Percentiles rank a stretch among this genome's conserved stretches.
Evolutionary conservation across 2,888 invertebrate species (phyloP).

Genomic region (Theodoxus fluviatilis): DNA sequence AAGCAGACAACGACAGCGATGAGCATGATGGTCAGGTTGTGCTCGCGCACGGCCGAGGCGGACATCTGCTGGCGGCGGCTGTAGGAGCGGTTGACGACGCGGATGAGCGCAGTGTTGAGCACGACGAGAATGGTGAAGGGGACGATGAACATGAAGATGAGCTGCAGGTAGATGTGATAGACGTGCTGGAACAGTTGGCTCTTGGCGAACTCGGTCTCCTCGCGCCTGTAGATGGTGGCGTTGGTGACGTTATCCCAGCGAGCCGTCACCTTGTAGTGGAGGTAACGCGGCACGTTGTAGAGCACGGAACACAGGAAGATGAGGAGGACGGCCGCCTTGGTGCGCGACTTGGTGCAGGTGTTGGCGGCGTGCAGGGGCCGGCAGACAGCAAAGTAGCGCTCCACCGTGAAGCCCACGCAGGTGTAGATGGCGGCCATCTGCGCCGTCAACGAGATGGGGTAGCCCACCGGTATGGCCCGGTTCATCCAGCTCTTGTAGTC

Average conservation of each 20-base stretch:
- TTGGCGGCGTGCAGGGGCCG: conserved; percentile 84
- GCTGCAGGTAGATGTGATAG: conserved; percentile 60
- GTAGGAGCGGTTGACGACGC: conserved; percentile 53
- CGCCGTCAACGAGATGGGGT: conserved; percentile 82
- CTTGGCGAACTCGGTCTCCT: conserved; percentile 49
- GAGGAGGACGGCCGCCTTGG: conserved; percentile 81
- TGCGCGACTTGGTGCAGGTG: conserved; percentile 87
- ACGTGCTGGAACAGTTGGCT: conserved; percentile 51
- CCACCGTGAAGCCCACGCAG: conserved; percentile 74
- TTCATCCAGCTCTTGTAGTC: conserved; percentile 79
- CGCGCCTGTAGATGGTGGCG: conserved; percentile 36
- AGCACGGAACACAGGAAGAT: conserved; percentile 83
- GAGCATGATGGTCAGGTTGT: conserved; percentile 94
- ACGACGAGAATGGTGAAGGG: conserved; percentile 57
- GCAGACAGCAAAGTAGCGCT: conserved; percentile 85
- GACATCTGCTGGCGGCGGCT: conserved; percentile 44
- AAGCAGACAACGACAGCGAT: conserved; percentile 94
- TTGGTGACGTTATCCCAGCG: conserved; percentile 28
- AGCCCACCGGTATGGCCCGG: conserved; percentile 78
- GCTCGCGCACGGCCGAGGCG: conserved; percentile 73
- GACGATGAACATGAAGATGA: conserved; percentile 58
- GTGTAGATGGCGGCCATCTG: conserved; percentile 95
- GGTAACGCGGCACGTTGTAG: conserved; percentile 81
- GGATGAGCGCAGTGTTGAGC: conserved; percentile 59
- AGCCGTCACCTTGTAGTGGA: conserved; percentile 61